phyloP scores from a whole-genome alignment of 2,113 vertebrate genomes.

The Alouatta palliata region DNA sequence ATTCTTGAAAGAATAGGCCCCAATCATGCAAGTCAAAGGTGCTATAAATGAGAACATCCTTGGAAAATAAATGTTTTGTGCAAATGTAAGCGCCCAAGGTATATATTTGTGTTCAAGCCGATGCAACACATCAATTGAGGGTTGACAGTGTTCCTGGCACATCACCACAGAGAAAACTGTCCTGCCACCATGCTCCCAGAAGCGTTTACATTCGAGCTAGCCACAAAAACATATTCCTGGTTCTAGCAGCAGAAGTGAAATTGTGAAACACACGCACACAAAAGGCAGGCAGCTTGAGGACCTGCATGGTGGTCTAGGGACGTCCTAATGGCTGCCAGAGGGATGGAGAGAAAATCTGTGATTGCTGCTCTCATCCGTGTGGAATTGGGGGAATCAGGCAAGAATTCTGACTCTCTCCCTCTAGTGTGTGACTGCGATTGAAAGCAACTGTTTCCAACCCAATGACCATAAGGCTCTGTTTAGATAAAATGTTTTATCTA shows the following conservation, averaged over 20 bases:
- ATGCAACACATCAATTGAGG: not conserved
- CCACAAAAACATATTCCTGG: not conserved
- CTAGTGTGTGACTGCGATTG: not conserved
- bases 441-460: not conserved
- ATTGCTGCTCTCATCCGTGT: not conserved
- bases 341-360: not conserved
- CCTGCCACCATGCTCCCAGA: not conserved
- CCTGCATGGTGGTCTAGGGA: not conserved
- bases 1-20: not conserved
- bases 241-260: not conserved
- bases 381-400: accelerated
- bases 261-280: not conserved
- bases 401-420: not conserved
- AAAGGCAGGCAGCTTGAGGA: not conserved
- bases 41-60: not conserved
- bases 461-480: not conserved
- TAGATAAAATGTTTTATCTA: not conserved
- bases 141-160: not conserved
- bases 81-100: not conserved
- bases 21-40: not conserved
- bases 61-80: not conserved
- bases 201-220: not conserved
- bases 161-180: not conserved
- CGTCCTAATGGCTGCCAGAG: not conserved
- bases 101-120: not conserved